Percentiles rank a stretch among this genome's conserved stretches.
Conservation (phyloP, 1,140 invertebrate species). For the Ladona fulva region DNA sequence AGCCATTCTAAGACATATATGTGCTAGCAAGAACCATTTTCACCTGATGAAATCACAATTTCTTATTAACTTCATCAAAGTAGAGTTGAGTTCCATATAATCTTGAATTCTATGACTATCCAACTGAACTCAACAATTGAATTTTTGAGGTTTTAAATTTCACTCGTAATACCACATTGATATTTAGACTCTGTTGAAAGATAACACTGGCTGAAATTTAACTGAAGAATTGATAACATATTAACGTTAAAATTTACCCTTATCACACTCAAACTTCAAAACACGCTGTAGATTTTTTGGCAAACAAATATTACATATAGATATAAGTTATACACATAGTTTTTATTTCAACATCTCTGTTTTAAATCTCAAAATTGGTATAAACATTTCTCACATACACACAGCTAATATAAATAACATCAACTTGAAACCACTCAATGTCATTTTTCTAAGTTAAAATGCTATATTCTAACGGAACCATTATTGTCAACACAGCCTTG, state of each 20-base stretch:
- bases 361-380: neutral
- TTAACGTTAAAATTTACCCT: too few species aligned
- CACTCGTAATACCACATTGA: neutral
- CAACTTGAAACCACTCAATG: neutral
- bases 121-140: too few species aligned
- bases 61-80: too few species aligned
- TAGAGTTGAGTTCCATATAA: too few species aligned
- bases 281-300: neutral
- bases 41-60: too few species aligned
- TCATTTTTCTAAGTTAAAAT: neutral
- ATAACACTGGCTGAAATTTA: neutral
- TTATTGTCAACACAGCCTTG: slow-evolving; percentile 9
- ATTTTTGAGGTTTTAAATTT: too few species aligned
- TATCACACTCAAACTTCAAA: neutral
- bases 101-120: too few species aligned
- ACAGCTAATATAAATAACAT: neutral
- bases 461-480: neutral
- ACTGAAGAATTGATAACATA: neutral
- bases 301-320: neutral
- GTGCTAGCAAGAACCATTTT: too few species aligned
- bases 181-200: neutral
- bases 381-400: neutral
- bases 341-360: neutral
- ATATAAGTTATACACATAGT: neutral
- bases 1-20: too few species aligned